Evolutionary conservation across 2,888 invertebrate genomes (phyloP), one percentile per base, ranked within the genome.

Genomic region (Muscina levida): DNA sequence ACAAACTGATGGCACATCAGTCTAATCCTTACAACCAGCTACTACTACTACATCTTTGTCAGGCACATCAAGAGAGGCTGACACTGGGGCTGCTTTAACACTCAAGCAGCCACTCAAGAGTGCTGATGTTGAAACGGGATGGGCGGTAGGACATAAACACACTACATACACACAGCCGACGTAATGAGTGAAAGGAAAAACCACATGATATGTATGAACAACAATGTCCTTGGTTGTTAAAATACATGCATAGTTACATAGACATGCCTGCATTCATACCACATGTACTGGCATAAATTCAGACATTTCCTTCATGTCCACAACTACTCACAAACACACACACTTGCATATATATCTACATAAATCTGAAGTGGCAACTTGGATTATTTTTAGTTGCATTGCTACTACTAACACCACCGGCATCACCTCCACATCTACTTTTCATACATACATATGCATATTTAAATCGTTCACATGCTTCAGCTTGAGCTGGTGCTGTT

Each of bases 1-100:
- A 17, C 19, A 62, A 51, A 75, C 53, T 75, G 46, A 75, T 62
- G 71, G 44, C 57, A 44, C 73, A 74, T 70, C 70, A 48, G 56
- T 62, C 44, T 65, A 53, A 62, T 53, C 62, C 53, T 15, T 42
- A 8, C 10, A 59, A 24, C 39, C 46, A 15, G 17, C 17, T 42
- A 53, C 26, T 62, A 6, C 51, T 44, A 51, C 31, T 51, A 19
- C 67, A 67, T 72, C 37, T 72, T 51, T 72, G 59, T 37, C 53
- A 53, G 57, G 1, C 37, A 46, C 11, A 24, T 4, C n/a, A 15
- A n/a, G 17, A 46, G 44, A 15, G 46, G 3, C n/a, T 31, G 31
- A 31, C 31, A 31, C 31, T 31, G 31, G 31, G 31, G 3, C 8
- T 31, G 31, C 31, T 31, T 31, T 31, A 31, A 31, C 31, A 31